These are phyloP conservation scores for Conger conger DNA, from an alignment of 2,113 vertebrate species.

Conservation along the genomic window DNA sequence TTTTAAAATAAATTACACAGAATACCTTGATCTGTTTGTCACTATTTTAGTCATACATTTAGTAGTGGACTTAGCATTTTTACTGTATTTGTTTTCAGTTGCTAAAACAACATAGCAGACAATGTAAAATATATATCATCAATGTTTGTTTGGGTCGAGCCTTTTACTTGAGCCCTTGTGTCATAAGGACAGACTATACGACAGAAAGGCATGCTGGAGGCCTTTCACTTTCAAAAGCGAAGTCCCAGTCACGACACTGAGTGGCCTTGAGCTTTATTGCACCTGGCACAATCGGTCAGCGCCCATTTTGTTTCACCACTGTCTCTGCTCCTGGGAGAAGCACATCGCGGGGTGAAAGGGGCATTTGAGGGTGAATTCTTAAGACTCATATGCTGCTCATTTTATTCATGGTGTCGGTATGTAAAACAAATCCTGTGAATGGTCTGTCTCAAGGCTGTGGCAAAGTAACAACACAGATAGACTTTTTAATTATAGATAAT, in stretches of 20 bases:
- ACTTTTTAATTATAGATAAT: conserved; percentile 11
- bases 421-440: not conserved
- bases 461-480: conserved; percentile 9
- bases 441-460: not conserved
- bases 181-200: not conserved
- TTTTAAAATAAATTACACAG: not conserved
- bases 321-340: not conserved
- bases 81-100: not conserved
- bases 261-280: not conserved
- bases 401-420: not conserved
- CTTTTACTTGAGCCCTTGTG: not conserved
- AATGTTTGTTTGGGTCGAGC: not conserved
- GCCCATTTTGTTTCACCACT: not conserved
- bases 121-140: not conserved
- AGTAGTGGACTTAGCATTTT: too few species aligned
- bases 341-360: not conserved
- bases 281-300: not conserved
- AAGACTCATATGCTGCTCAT: not conserved
- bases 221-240: not conserved
- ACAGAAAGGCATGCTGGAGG: not conserved
- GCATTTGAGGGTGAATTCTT: not conserved
- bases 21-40: too few species aligned
- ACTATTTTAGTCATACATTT: too few species aligned
- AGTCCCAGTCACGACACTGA: not conserved
- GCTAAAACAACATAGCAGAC: not conserved